Base-by-base conservation (phyloP, 2,113 vertebrate species). In the Oreochromis spilurus region DNA sequence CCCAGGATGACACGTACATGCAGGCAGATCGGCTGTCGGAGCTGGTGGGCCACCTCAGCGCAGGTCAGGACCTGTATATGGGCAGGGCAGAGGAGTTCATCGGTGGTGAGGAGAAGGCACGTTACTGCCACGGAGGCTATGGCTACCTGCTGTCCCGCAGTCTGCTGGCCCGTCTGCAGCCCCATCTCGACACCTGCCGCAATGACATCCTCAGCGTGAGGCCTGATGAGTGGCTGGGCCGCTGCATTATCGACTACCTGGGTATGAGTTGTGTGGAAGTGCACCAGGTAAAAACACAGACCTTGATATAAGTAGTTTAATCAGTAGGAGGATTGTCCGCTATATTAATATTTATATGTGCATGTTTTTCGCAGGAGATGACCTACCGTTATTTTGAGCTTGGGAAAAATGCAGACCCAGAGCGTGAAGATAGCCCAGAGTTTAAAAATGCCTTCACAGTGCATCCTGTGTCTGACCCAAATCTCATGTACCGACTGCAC, bases 171-270 rank as follows among this genome's bases (percentile, higher is more conserved):
- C 97, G 97, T 43, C 91, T 99, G 80, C 96, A 97, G 81, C 98
- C 97, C 0, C 97, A 99, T 84, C 96, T 99, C 6, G 98, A 98
- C 87, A 96, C 97, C 88, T 99, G 99, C 77, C 97, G 98, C 4
- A 98, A 98, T 12, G 98, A 99, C 91, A 99, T 99, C 90, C 97
- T 99, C 53, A 99, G 99, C 0, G 97, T 98, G 55, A 96, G 98
- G 9, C 97, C 98, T 0, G 99, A 99, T 2, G 99, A 99, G 93
- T 99, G 99, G 99, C 96, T 99, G 17, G 98, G 99, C 45, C 98
- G 98, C 83, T 99, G 99, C 96, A 97, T 99, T 88, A 99, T 99
- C 1, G 99, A 99, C 94, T 98, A 97, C 78, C 95, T 99, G 83
- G 97, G 98, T 52, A 93, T 99, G 62, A 94, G 97, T 79, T 99